phyloP scores from a whole-genome alignment of 2,113 vertebrate species.

The Cyrtonyx montezumae region DNA sequence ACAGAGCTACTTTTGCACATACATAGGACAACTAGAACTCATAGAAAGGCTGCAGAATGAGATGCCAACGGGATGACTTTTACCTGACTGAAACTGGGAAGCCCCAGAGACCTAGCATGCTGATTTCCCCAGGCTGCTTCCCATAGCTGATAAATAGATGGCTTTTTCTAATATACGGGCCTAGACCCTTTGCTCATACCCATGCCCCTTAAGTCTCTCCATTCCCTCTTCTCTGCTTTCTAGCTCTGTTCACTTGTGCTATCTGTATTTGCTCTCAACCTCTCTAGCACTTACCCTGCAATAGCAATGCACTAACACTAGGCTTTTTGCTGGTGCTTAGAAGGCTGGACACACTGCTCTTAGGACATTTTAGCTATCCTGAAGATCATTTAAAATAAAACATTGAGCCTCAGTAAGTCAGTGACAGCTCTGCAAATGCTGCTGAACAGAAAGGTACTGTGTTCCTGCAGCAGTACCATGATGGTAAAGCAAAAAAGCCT shows the following conservation, averaged over 20 bases:
- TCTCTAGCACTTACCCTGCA: neutral
- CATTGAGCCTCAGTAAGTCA: neutral
- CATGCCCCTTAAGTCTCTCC: neutral
- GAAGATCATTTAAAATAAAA: neutral
- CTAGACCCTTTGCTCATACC: neutral
- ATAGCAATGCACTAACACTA: fast-evolving
- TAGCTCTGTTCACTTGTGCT: neutral
- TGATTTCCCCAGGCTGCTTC: neutral
- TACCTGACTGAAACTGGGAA: neutral
- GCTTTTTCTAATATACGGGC: neutral
- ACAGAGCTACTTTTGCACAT: neutral
- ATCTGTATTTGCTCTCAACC: neutral
- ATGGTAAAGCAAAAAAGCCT: neutral
- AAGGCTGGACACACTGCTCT: neutral
- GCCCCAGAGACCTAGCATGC: neutral
- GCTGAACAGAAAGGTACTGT: neutral
- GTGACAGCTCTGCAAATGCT: neutral
- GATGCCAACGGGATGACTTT: neutral
- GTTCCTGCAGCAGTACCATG: neutral
- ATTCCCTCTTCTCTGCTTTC: neutral
- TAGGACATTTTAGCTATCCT: neutral
- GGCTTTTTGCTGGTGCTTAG: neutral
- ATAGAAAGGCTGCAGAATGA: neutral
- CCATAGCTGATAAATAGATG: neutral
- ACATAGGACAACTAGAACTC: neutral